Evolutionary conservation across 2,797 vertebrate genomes (phyloP).

Genomic region (Hephaestus fuliginosus): DNA sequence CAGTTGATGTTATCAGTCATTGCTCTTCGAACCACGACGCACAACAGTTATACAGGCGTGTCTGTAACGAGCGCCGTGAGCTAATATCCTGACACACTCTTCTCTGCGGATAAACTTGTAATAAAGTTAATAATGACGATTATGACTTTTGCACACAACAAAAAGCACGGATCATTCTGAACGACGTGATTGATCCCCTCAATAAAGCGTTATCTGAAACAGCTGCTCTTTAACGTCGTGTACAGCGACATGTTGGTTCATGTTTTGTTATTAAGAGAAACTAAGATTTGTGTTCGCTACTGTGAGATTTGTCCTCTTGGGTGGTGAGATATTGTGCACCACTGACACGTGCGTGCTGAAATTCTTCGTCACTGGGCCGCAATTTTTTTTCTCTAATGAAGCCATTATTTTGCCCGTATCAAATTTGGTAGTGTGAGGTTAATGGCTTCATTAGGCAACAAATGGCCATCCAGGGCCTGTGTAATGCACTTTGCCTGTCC

Average conservation of each 20-base stretch:
- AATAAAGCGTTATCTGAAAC: slow-evolving; percentile 31
- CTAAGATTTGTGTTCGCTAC: slow-evolving; percentile 56
- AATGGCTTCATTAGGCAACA: slow-evolving; percentile 87
- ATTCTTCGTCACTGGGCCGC: slow-evolving; percentile 67
- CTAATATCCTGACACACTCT: slow-evolving; percentile 37
- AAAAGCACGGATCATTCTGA: slow-evolving; percentile 23
- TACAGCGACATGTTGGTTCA: slow-evolving; percentile 21
- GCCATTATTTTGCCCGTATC: slow-evolving; percentile 83
- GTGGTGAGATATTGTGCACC: slow-evolving; percentile 69
- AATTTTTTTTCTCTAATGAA: slow-evolving; percentile 78
- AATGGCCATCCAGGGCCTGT: slow-evolving; percentile 78
- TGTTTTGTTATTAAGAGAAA: slow-evolving; percentile 45
- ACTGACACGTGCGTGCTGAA: slow-evolving; percentile 57
- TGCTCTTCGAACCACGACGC: slow-evolving; percentile 39
- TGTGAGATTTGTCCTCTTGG: slow-evolving; percentile 44
- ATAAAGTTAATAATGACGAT: slow-evolving; percentile 44
- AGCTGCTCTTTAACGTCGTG: slow-evolving; percentile 38
- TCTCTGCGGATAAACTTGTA: slow-evolving; percentile 38
- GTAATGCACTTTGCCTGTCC: slow-evolving; percentile 70
- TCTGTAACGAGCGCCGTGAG: slow-evolving; percentile 38
- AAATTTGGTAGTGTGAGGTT: slow-evolving; percentile 85
- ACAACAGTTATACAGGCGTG: slow-evolving; percentile 25
- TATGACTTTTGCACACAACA: slow-evolving; percentile 24
- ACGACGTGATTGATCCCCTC: slow-evolving; percentile 27
- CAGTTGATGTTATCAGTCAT: slow-evolving; percentile 47